Evolutionary conservation across 2,888 invertebrate species (phyloP).

Genomic region (Dexiosoma caninum): DNA sequence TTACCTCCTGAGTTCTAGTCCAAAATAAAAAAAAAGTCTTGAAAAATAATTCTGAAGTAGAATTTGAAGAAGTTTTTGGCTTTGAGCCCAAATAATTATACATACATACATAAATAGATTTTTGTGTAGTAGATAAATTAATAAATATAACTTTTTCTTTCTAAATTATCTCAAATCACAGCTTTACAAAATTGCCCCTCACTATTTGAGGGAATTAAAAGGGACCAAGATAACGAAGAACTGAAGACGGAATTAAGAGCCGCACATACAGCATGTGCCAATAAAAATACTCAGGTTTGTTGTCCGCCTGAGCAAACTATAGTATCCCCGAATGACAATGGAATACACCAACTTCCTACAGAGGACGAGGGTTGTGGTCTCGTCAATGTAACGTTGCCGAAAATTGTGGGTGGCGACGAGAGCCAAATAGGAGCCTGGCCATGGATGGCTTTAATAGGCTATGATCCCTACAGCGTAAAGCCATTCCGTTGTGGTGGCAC

Average conservation of each 20-base stretch:
- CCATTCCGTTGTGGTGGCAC: conserved; percentile 78
- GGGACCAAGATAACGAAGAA: conserved; percentile 64
- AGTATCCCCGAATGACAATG: background rate
- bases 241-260: conserved; percentile 63
- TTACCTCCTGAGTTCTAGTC: too few relatives aligned
- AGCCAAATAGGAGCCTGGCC: conserved; percentile 85
- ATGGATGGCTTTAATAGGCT: conserved; percentile 87
- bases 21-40: too few relatives aligned
- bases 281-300: conserved; percentile 66
- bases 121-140: too few relatives aligned
- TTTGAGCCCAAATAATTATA: too few relatives aligned
- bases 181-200: conserved; percentile 66
- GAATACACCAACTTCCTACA: conserved; percentile 62
- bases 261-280: conserved; percentile 66
- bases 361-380: conserved; percentile 81
- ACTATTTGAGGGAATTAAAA: conserved; percentile 61
- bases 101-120: too few relatives aligned
- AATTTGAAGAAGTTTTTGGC: too few relatives aligned
- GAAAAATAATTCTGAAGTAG: too few relatives aligned
- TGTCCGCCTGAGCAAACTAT: conserved; percentile 63
- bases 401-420: conserved; percentile 85
- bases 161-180: conserved; percentile 37
- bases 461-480: conserved; percentile 77
- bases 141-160: too few relatives aligned
- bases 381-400: conserved; percentile 79